Percentiles rank a stretch among this genome's conserved stretches.
Evolutionary conservation across 2,797 vertebrate genomes (phyloP).

Genomic region (Gadopsis bispinosus): DNA sequence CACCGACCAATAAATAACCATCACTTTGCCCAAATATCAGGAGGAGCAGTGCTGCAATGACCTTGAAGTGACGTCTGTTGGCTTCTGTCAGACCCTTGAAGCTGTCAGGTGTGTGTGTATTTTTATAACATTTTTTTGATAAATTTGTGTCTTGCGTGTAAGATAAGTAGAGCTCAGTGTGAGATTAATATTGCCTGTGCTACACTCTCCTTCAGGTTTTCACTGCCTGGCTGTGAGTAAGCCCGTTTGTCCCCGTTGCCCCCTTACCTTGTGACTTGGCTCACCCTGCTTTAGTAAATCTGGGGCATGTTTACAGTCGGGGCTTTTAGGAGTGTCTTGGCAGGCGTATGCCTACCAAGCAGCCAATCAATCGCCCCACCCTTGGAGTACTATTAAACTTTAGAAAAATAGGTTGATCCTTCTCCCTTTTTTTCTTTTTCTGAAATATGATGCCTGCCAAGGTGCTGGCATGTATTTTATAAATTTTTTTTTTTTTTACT

Average conservation of each 20-base stretch:
- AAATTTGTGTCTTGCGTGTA: conserved; percentile 47
- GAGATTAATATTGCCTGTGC: conserved; percentile 59
- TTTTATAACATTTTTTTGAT: background rate
- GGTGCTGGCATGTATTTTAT: conserved; percentile 41
- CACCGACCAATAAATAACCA: conserved; percentile 39
- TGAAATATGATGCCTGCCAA: conserved; percentile 54
- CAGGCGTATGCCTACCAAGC: conserved; percentile 49
- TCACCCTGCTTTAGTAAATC: conserved; percentile 72
- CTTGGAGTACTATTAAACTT: conserved; percentile 54
- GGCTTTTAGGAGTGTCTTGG: conserved; percentile 65
- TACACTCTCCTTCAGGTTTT: conserved; percentile 42
- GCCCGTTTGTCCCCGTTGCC: conserved; percentile 70
- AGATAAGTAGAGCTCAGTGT: conserved; percentile 48
- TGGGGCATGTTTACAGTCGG: conserved; percentile 76
- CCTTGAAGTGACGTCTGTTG: conserved; percentile 61
- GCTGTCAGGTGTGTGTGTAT: background rate
- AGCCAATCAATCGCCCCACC: conserved; percentile 66
- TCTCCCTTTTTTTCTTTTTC: conserved; percentile 40
- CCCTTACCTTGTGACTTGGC: conserved; percentile 76
- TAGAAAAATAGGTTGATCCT: conserved; percentile 42
- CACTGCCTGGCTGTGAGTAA: conserved; percentile 41
- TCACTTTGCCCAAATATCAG: conserved; percentile 46
- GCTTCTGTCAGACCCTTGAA: conserved; percentile 54
- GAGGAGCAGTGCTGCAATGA: conserved; percentile 45
- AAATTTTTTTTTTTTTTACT: conserved; percentile 44